Percentiles rank a stretch among this genome's conserved stretches.
Conservation (phyloP, 2,113 vertebrate genomes). For the Lasiurus cinereus region DNA sequence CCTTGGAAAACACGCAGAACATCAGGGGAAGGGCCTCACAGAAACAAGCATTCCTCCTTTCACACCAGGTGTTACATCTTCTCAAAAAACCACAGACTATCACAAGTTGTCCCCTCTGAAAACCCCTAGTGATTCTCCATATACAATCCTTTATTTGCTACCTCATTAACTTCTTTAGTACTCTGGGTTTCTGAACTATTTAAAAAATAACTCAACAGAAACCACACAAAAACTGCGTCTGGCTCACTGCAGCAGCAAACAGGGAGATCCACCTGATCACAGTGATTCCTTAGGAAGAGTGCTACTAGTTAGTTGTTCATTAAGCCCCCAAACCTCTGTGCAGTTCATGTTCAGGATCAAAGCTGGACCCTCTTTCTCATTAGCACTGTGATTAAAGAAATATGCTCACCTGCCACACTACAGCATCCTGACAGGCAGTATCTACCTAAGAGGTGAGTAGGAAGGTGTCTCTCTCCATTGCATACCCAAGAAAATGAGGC, state of each 20-base stretch:
- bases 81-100: background rate
- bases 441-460: background rate
- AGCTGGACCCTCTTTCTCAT: background rate
- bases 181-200: conserved; percentile 26
- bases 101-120: background rate
- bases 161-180: background rate
- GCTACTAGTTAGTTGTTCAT: background rate
- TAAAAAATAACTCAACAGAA: conserved; percentile 34
- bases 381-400: background rate
- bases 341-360: background rate
- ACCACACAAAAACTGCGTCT: background rate
- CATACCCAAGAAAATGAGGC: background rate
- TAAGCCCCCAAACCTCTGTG: background rate
- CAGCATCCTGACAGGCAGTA: background rate
- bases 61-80: background rate
- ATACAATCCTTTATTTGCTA: background rate
- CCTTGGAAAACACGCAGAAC: conserved; percentile 51
- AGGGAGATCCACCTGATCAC: background rate
- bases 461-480: background rate
- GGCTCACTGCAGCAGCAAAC: background rate
- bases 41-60: conserved; percentile 21
- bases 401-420: background rate
- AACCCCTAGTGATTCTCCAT: background rate
- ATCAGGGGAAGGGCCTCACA: conserved; percentile 47
- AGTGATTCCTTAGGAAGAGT: background rate